A percentile compares a stretch with the other conserved stretches of the same genome.
phyloP scores from a whole-genome alignment of 1,140 invertebrate species.

The Subanguina moxae region DNA sequence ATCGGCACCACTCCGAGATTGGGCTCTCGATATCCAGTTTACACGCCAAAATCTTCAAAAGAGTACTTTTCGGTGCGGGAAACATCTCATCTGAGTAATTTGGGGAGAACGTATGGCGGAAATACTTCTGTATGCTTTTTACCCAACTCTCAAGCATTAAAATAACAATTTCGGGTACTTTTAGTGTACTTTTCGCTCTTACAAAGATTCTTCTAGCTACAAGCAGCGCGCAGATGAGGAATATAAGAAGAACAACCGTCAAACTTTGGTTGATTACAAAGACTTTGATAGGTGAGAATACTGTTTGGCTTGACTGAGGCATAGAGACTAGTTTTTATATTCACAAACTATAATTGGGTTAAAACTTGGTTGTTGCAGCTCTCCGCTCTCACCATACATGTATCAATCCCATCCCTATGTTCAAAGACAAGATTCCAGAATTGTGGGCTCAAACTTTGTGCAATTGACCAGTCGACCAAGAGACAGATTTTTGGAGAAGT shows the following conservation, averaged over 20 bases:
- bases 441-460: constrained; percentile 52
- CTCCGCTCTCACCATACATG: constrained; percentile 47
- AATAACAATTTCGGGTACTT: background rate
- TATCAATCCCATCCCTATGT: constrained; percentile 28
- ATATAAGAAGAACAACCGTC: constrained; percentile 38
- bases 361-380: constrained; percentile 20
- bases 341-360: no score
- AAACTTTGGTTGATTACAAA: constrained; percentile 45
- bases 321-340: no score
- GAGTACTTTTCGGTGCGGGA: constrained; percentile 30
- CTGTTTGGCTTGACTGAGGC: background rate
- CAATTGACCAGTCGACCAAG: constrained; percentile 44
- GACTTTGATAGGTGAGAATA: constrained; percentile 38
- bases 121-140: no score
- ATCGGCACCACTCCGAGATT: background rate
- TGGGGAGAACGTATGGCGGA: background rate
- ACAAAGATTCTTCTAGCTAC: constrained; percentile 3
- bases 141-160: no score
- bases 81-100: background rate
- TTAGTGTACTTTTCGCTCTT: constrained; percentile 19
- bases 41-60: constrained; percentile 36
- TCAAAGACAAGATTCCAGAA: constrained; percentile 39
- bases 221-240: constrained; percentile 9
- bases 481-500: constrained; percentile 48
- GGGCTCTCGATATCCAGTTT: constrained; percentile 37